Base-by-base conservation (phyloP, 2,888 invertebrate genomes). In the Sesia bembeciformis region DNA sequence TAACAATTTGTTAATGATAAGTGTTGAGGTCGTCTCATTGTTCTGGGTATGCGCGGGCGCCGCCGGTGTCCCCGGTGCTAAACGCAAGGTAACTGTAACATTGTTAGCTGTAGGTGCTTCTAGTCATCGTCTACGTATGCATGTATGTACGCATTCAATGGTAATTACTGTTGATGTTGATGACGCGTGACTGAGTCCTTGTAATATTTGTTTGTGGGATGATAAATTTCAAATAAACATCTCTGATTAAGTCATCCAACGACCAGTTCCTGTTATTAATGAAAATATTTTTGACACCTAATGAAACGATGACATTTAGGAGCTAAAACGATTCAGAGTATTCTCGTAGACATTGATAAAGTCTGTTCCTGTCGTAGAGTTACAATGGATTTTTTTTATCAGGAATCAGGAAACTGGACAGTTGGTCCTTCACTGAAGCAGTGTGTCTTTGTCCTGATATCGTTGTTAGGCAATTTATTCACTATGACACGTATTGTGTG, bases 41-140 rank as follows among this genome's bases (percentile, higher is more conserved):
- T 78, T 72, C 62, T 74, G 65, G 60, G 63, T 68, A 64, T 64
- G 62, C 65, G 70, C 67, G 67, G 57, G 51, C 53, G 55, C 52
- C 64, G 69, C 64, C 65, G 67, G 58, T 63, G 62, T 66, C 66
- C 60, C 58, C 70, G 69, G 76, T 78, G 78, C 81, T 75, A 76
- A 74, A 74, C 72, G 73, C 83, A 84, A 83, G 81, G 82, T 77
- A 76, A 81, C 68, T 78, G 75, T 77, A 80, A 71, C 74, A 78
- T 75, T 78, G 76, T 70, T 60, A 4, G 67, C 55, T 62, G 63
- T 65, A 58, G 62, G 61, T 60, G 60, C 54, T 60, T 59, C 55
- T 57, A 56, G 54, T 62, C 62, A 67, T 64, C 61, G 62, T 64
- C 63, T 64, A 61, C 55, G 60, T 62, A 62, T 62, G 57, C 58